These are phyloP conservation scores for Corythoichthys haematopterus DNA, from an alignment of 2,113 vertebrate genomes.

Conservation along the genomic window DNA sequence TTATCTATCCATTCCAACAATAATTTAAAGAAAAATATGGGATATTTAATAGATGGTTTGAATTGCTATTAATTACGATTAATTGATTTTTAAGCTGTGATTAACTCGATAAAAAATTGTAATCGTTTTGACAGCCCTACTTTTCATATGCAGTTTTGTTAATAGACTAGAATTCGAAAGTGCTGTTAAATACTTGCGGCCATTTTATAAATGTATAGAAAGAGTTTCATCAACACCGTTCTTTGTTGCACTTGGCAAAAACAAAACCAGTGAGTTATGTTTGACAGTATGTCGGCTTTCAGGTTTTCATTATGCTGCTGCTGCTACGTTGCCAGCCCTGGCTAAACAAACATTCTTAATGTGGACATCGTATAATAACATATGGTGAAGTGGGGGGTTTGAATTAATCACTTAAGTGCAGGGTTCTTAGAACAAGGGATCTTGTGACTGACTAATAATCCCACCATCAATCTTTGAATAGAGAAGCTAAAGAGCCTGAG, in stretches of 20 bases:
- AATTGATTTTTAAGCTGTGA: no score
- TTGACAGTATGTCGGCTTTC: slow-evolving; percentile 16
- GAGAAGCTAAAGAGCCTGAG: slow-evolving; percentile 39
- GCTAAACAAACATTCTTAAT: slow-evolving; percentile 47
- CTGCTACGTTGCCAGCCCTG: slow-evolving; percentile 7
- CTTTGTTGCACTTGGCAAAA: slow-evolving; percentile 32
- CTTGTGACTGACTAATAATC: slow-evolving; percentile 61
- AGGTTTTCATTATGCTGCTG: slow-evolving; percentile 28
- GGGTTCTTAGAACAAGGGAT: slow-evolving; percentile 43
- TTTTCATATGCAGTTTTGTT: no score
- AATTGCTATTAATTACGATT: no score
- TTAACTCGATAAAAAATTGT: no score
- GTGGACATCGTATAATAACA: slow-evolving; percentile 58
- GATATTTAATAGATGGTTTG: no score
- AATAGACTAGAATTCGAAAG: no score
- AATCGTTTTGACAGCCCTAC: no score
- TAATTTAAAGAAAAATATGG: no score
- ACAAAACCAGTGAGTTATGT: slow-evolving; percentile 23
- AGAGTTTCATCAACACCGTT: neutral
- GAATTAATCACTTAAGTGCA: slow-evolving; percentile 42
- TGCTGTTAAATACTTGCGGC: no score
- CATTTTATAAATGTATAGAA: neutral
- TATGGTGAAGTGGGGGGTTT: slow-evolving; percentile 28
- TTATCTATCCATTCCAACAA: no score
- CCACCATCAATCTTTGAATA: slow-evolving; percentile 58